phyloP scores from a whole-genome alignment of 2,888 invertebrate genomes.

The Poecilus cupreus region DNA sequence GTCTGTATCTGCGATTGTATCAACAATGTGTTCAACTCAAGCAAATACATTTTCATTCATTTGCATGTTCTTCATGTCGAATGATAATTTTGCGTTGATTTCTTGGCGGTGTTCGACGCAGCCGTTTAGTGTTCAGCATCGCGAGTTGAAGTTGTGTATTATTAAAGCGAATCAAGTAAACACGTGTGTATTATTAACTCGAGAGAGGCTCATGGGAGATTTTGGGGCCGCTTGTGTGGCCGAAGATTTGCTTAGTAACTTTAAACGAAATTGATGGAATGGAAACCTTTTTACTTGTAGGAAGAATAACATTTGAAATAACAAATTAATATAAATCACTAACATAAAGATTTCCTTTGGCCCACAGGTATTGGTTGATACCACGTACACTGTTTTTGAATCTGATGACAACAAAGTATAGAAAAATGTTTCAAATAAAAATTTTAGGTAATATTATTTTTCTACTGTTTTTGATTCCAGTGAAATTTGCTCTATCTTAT shows the following conservation, averaged over 20 bases:
- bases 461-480: too few relatives aligned
- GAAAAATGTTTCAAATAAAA: too few relatives aligned
- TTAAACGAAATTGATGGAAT: background rate
- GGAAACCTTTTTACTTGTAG: too few relatives aligned
- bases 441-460: too few relatives aligned
- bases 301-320: too few relatives aligned
- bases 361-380: too few relatives aligned
- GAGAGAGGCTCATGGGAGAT: background rate
- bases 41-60: slow-evolving; percentile 23
- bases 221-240: too few relatives aligned
- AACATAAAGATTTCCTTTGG: too few relatives aligned
- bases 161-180: background rate
- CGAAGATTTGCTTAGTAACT: background rate
- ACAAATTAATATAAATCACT: too few relatives aligned
- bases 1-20: slow-evolving; percentile 19
- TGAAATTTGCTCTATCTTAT: too few relatives aligned
- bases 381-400: too few relatives aligned
- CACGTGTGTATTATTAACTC: background rate
- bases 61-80: slow-evolving; percentile 7
- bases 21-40: background rate
- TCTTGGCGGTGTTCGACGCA: background rate
- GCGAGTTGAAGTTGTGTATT: background rate
- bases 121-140: background rate
- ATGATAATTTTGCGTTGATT: background rate
- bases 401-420: too few relatives aligned